Evolutionary conservation across 30 jellyfish, hydroid and myxozoan species (phyloP).

Genomic region (Pelagia noctiluca): DNA sequence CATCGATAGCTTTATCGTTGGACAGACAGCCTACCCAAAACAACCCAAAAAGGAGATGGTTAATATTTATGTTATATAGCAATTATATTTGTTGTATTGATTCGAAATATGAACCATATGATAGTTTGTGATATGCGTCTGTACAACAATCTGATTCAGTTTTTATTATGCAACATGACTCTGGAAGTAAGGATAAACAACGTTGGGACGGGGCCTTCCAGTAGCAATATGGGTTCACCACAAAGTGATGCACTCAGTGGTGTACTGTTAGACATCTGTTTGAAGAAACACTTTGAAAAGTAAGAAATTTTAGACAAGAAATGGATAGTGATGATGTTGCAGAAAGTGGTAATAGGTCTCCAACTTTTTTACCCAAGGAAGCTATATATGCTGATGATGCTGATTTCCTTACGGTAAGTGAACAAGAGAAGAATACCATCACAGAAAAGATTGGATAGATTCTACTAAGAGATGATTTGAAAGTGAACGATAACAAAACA

Average conservation of each 20-base stretch:
- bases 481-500: background rate
- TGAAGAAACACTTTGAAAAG: slow-evolving; percentile 21
- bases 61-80: too few relatives aligned
- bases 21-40: too few relatives aligned
- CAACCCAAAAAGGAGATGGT: too few relatives aligned
- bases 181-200: slow-evolving; percentile 14
- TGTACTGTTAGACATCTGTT: slow-evolving; percentile 1
- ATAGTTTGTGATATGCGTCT: too few relatives aligned
- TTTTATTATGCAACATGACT: slow-evolving; percentile 1
- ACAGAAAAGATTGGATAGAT: slow-evolving; percentile 24
- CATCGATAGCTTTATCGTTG: too few relatives aligned
- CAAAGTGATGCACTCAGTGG: slow-evolving; percentile 63
- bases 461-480: slow-evolving; percentile 12
- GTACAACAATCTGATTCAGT: too few relatives aligned
- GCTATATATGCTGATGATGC: slow-evolving; percentile 44
- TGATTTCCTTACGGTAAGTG: slow-evolving; percentile 28
- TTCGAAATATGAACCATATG: too few relatives aligned
- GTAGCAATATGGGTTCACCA: slow-evolving; percentile 45
- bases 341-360: background rate
- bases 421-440: slow-evolving; percentile 13
- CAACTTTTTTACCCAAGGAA: slow-evolving; percentile 42
- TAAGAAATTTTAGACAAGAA: background rate
- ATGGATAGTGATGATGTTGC: background rate
- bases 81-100: too few relatives aligned
- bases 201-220: slow-evolving; percentile 11